Evolutionary conservation across 2,888 invertebrate species (phyloP), one percentile per base, ranked within the genome.

Genomic region (Drosophila prostipennis): DNA sequence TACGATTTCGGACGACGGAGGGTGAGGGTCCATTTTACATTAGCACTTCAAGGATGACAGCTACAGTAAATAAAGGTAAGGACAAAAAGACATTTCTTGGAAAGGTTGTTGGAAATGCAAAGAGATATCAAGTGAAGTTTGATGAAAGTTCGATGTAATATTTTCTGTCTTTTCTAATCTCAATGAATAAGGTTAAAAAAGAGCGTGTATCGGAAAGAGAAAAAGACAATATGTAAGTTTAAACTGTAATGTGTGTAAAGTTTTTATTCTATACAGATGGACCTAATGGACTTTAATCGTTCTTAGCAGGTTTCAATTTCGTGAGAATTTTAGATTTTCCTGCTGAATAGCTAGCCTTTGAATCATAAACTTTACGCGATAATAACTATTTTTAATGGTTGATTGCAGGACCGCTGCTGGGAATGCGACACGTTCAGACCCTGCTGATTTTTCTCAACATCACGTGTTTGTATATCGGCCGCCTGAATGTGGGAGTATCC

Each of bases 401-500:
- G 16, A 26, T 67, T 92, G 13, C 89, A 94, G 94, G 92, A 65
- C 90, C 91, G 16, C 72, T 89, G 10, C 80, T 94, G 56, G 95
- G 95, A 42, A 91, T 93, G 57, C 93, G 96, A 2, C 95, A 96
- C 83, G 81, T 94, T 7, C 95, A 96, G 87, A 92, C 93, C 0
- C 74, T 94, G 2, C 89, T 95, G 54, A 91, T 95, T 74, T 95
- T 95, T 77, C 65, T 94, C 1, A 93, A 94, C 1, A 92, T 95
- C 76, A 91, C 94, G 0, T 92, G 94, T 2, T 93, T 94, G 42
- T 95, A 94, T 77, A 93, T 94, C 1, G 94, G 94, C 58, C 93
- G 96, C 37, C 93, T 95, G 34, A 94, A 94, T 85, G 93, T 95
- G 83, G 95, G 95, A 0, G 95, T 96, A 0, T 95, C 95, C 0